phyloP scores from a whole-genome alignment of 1,140 invertebrate species.

The Orius insidiosus region DNA sequence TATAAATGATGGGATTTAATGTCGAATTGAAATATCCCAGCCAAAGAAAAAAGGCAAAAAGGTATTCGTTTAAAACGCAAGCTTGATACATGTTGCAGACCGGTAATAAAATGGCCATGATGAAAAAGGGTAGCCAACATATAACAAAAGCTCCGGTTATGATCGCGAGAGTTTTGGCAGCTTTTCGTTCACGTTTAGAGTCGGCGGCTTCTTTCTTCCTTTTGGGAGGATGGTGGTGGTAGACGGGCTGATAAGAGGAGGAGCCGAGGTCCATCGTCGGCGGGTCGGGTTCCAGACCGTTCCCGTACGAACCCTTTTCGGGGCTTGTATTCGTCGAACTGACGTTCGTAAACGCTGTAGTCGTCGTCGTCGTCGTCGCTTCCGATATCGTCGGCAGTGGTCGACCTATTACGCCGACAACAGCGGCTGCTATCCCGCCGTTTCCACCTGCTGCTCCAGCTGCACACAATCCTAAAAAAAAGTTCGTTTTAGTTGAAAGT shows the following conservation, averaged over 20 bases:
- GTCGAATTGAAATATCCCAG: slow-evolving; percentile 89
- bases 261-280: slow-evolving; percentile 36
- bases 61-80: slow-evolving; percentile 53
- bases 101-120: slow-evolving; percentile 68
- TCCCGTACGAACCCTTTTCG: slow-evolving; percentile 32
- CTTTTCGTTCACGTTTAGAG: slow-evolving; percentile 73
- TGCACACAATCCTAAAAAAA: slow-evolving; percentile 18
- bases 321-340: slow-evolving; percentile 52
- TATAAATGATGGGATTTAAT: slow-evolving; percentile 89
- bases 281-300: slow-evolving; percentile 45
- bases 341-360: slow-evolving; percentile 40
- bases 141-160: slow-evolving; percentile 78
- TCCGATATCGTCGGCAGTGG: slow-evolving; percentile 47
- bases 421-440: slow-evolving; percentile 50
- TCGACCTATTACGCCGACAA: slow-evolving; percentile 50
- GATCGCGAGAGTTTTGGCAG: slow-evolving; percentile 78
- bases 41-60: slow-evolving; percentile 71
- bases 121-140: slow-evolving; percentile 80
- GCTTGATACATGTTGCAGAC: slow-evolving; percentile 32
- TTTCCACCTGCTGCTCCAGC: slow-evolving; percentile 23
- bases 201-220: slow-evolving; percentile 47
- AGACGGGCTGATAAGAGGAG: slow-evolving; percentile 22
- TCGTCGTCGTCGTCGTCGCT: slow-evolving; percentile 27
- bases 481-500: too few relatives aligned
- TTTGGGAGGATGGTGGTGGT: slow-evolving; percentile 17